Evolutionary conservation across 2,797 vertebrate species (phyloP).

Genomic region (Mormyrus hasselquistii): DNA sequence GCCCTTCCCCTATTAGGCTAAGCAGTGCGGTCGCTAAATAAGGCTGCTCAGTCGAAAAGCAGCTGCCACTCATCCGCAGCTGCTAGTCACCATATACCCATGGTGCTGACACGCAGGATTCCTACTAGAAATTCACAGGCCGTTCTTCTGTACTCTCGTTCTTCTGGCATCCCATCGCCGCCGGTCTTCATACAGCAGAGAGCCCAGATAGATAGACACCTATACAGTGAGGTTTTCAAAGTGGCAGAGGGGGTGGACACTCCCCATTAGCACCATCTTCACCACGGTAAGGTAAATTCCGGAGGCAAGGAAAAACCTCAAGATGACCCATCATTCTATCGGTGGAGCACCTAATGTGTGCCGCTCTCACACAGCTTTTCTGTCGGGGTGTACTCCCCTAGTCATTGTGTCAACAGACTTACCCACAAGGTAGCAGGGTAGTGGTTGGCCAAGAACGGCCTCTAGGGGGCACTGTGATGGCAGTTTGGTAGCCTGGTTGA

Average conservation of each 20-base stretch:
- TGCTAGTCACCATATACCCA: not conserved
- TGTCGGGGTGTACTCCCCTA: not conserved
- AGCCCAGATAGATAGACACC: not conserved
- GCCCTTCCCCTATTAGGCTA: not conserved
- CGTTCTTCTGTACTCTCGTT: not conserved
- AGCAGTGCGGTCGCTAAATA: not conserved
- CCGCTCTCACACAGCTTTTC: not conserved
- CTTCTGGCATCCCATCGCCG: not conserved
- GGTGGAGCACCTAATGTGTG: not conserved
- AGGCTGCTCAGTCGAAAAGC: not conserved
- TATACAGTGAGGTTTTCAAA: not conserved
- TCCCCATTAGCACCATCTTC: not conserved
- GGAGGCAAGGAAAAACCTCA: not conserved
- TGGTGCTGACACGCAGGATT: not conserved
- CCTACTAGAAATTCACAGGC: not conserved
- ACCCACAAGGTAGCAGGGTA: not conserved
- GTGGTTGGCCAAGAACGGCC: not conserved
- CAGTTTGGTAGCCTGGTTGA: not conserved
- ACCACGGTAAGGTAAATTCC: not conserved
- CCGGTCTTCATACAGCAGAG: not conserved
- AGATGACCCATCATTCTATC: not conserved
- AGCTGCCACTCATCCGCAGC: not conserved
- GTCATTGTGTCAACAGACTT: not conserved
- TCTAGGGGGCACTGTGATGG: not conserved
- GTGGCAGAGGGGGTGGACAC: not conserved